These are phyloP conservation scores for Masnerella sp. DNA, from an alignment of 2,888 invertebrate species.

Conservation along the genomic window DNA sequence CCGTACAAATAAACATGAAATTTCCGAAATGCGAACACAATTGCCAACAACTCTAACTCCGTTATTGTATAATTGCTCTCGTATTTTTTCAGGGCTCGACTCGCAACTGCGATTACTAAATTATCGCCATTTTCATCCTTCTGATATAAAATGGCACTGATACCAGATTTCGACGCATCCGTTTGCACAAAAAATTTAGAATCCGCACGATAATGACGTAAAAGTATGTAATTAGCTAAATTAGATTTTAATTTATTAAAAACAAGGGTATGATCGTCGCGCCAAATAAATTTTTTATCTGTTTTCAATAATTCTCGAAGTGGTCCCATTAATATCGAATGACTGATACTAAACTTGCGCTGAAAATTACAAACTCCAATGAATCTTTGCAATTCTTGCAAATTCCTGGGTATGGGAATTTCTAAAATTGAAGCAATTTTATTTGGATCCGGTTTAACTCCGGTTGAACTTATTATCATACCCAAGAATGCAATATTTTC, in stretches of 20 bases:
- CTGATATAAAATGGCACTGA: constrained; percentile 17
- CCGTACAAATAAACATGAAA: constrained; percentile 10
- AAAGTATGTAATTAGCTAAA: neutral
- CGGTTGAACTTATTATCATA: constrained; percentile 1
- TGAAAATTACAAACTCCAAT: constrained; percentile 9
- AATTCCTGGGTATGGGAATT: neutral
- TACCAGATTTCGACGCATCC: neutral
- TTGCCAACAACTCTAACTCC: constrained; percentile 12
- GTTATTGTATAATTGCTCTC: constrained; percentile 10
- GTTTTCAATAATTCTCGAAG: constrained; percentile 6
- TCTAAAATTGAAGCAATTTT: constrained; percentile 7
- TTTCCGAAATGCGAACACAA: constrained; percentile 3
- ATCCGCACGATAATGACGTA: neutral
- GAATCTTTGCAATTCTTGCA: neutral
- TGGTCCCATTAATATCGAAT: neutral
- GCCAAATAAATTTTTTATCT: constrained; percentile 12
- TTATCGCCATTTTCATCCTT: neutral
- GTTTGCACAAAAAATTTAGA: constrained; percentile 1
- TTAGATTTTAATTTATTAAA: constrained; percentile 13
- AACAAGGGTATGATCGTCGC: neutral
- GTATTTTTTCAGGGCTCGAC: constrained; percentile 3
- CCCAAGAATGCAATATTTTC: constrained; percentile 9
- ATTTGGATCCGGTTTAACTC: constrained; percentile 1
- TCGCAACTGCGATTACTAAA: constrained; percentile 3
- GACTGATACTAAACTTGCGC: constrained; percentile 1